phyloP scores from a whole-genome alignment of 2,113 vertebrate genomes.

The Osmerus eperlanus region DNA sequence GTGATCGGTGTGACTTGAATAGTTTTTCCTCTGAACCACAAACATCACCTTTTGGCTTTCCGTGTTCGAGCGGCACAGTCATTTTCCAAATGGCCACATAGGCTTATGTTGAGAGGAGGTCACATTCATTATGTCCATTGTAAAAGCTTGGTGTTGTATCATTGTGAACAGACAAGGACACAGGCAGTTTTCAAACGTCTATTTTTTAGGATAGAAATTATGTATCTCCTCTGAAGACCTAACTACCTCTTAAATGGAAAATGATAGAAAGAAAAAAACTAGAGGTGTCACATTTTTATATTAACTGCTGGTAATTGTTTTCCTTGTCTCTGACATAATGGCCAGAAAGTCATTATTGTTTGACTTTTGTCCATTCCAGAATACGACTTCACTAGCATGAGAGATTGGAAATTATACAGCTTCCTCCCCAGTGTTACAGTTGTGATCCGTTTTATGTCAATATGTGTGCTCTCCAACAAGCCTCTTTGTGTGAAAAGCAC shows the following conservation, averaged over 20 bases:
- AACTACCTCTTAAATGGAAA: constrained; percentile 7
- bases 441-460: background rate
- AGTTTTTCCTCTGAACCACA: constrained; percentile 49
- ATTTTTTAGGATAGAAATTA: constrained; percentile 29
- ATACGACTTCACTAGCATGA: background rate
- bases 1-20: constrained; percentile 59
- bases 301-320: no score
- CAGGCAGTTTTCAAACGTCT: constrained; percentile 27
- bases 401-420: no score
- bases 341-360: no score
- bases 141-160: constrained; percentile 51
- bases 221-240: constrained; percentile 16
- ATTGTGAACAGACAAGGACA: constrained; percentile 39
- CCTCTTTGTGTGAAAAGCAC: constrained; percentile 36
- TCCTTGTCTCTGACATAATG: no score
- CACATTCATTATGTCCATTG: constrained; percentile 41
- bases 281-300: background rate
- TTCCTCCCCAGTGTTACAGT: no score
- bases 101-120: constrained; percentile 40
- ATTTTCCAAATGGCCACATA: constrained; percentile 64
- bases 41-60: constrained; percentile 65
- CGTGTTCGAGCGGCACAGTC: constrained; percentile 54
- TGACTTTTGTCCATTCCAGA: no score
- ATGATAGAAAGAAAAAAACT: background rate
- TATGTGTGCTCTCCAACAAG: constrained; percentile 22